Evolutionary conservation across 2,797 vertebrate genomes (phyloP), one percentile per base, ranked within the genome.

Genomic region (Pagetopsis macropterus): DNA sequence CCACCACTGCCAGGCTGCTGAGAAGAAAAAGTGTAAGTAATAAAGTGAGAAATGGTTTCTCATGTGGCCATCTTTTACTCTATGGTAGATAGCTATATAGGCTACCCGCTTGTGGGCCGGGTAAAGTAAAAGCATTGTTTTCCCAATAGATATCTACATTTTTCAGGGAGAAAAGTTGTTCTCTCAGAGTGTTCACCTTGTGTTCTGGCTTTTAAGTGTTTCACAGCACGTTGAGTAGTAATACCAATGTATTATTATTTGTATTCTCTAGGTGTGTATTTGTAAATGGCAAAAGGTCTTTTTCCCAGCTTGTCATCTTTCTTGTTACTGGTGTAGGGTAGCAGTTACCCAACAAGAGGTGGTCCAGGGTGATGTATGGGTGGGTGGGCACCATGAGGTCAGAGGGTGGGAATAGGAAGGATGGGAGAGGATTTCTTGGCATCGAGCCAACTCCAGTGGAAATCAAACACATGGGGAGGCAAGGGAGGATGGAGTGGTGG

Each of bases 371-470:
- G 78, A 88, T 77, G 70, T 79, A 81, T 76, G 44, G 78, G 79
- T 59, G 70, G 74, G 70, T 68, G 57, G 72, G 65, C 78, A 70
- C 27, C 14, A 51, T 56, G 73, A 77, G 79, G 82, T 91, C 65
- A 85, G 65, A 64, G 58, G 79, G 79, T 76, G 50, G 75, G 70
- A 57, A 66, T 15, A 55, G 75, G 76, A 78, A 77, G 61, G 68
- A 66, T 70, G 72, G 75, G 76, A 80, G 82, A 75, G 84, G 79
- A 64, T 79, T 56, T 52, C 63, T 73, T 90, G 91, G 90, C 88
- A 85, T 15, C 0, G 11, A 79, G 87, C 92, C 91, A 92, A 69
- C 76, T 77, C 70, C 70, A 37, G 58, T 44, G 72, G 37, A 81
- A 85, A 84, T 78, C 79, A 85, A 70, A 85, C 72, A 81, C 68